phyloP scores from a whole-genome alignment of 2,888 invertebrate species.

The Syrista parreyssii region DNA sequence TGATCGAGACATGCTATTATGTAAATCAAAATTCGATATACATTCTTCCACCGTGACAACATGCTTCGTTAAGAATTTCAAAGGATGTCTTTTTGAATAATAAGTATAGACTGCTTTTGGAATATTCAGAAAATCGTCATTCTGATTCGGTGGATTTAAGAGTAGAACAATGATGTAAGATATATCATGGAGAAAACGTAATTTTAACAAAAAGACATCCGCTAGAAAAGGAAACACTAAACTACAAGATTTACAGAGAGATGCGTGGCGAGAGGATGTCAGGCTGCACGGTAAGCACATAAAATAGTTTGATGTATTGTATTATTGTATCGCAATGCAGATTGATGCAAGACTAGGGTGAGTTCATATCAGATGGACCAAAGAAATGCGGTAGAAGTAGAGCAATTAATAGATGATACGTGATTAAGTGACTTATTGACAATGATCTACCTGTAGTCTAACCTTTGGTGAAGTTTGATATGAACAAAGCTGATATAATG shows the following conservation, averaged over 20 bases:
- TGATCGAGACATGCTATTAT: neutral
- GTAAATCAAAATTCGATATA: neutral
- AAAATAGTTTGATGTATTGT: slow-evolving; percentile 38
- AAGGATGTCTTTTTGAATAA: neutral
- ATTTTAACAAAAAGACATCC: slow-evolving; percentile 10
- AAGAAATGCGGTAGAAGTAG: neutral
- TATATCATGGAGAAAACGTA: slow-evolving; percentile 4
- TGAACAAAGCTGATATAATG: neutral
- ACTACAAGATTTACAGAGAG: slow-evolving; percentile 20
- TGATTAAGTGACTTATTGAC: neutral
- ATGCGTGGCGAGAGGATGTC: slow-evolving; percentile 53
- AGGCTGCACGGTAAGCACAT: slow-evolving; percentile 60
- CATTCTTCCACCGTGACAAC: neutral
- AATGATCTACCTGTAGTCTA: neutral
- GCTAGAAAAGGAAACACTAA: slow-evolving; percentile 15
- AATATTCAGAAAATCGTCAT: neutral
- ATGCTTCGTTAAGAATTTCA: neutral
- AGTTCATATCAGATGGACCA: slow-evolving; percentile 2
- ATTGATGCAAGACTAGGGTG: slow-evolving; percentile 15
- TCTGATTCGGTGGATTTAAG: neutral
- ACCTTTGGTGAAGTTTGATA: neutral
- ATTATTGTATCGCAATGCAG: slow-evolving; percentile 33
- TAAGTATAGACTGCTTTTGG: neutral
- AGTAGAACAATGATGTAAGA: neutral
- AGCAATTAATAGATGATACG: neutral